Base-by-base conservation (phyloP, 2,113 vertebrate genomes). In the Fukomys damarensis region DNA sequence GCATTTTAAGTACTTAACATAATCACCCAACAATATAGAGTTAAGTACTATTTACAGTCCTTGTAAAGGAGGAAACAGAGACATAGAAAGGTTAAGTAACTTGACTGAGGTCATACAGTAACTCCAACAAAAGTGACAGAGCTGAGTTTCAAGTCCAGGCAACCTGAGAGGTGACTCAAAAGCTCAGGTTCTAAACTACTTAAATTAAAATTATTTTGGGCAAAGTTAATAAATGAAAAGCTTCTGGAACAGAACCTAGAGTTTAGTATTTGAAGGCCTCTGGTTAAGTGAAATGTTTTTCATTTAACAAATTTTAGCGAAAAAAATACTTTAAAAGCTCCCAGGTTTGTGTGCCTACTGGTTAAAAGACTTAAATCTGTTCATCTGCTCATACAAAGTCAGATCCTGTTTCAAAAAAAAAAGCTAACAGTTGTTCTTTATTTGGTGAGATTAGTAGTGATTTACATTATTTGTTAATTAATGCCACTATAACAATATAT, bases 1-100 rank as follows among this genome's bases (percentile, higher is more conserved):
- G 26, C 63, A 28, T 68, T 86, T 79, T 79, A 72, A 12, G 35
- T 74, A 96, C 26, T 72, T 86, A 93, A 86, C 41, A 82, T 0
- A 76, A 46, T 13, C 28, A 56, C 20, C 90, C 17, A 81, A 89
- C 20, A 86, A 89, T 49, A 68, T 20, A 56, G 76, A 93, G 30
- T 65, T 79, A 61, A n/a, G 26, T 82, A 66, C 17, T 58, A 72
- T 54, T 49, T 65, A 86, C 7, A 80, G 52, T 41, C 66, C 72
- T 96, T 85, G 43, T 70, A 89, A 96, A 91, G 58, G 35, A 96
- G 38, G 19, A 87, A 87, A 92, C 19, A 92, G 7, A 90, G 26
- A 59, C 26, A 95, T 6, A 90, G 80, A 87, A 79, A 96, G 80
- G 52, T 92, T 86, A 91, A 96, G 41, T 52, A 90, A 61, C 65